Evolutionary conservation across 2,113 vertebrate species (phyloP).

Genomic region (Columbina picui): DNA sequence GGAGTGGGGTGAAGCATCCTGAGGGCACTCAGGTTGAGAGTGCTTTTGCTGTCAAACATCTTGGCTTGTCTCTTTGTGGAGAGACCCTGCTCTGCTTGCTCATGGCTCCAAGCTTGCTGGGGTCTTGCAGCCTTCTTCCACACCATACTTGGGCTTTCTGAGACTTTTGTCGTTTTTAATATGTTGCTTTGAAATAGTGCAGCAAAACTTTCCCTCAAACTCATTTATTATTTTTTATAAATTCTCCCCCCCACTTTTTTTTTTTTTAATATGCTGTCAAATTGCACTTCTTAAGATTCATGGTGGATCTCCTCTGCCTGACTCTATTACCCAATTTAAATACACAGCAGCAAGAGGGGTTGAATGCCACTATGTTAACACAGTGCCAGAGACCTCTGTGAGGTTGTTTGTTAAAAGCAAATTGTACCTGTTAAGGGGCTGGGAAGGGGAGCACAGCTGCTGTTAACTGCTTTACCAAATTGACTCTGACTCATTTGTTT

Average conservation of each 20-base stretch:
- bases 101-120: not conserved
- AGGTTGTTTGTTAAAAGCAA: conserved; percentile 80
- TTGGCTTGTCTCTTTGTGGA: not conserved
- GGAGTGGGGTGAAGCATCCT: not conserved
- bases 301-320: conserved; percentile 51
- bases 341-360: conserved; percentile 63
- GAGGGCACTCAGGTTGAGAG: not conserved
- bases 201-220: not conserved
- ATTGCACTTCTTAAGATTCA: conserved; percentile 72
- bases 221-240: conserved; percentile 38
- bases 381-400: conserved; percentile 61
- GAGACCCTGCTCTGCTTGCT: not conserved
- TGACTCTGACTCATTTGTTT: conserved; percentile 77
- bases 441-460: conserved; percentile 59
- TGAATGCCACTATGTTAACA: conserved; percentile 69
- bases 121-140: not conserved
- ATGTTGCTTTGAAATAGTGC: not conserved
- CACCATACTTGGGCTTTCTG: not conserved
- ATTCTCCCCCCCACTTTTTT: not conserved
- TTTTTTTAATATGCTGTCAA: conserved; percentile 26
- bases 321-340: conserved; percentile 74
- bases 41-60: not conserved
- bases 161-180: not conserved
- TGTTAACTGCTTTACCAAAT: conserved; percentile 76
- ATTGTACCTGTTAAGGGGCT: conserved; percentile 77